Percentiles rank a stretch among this genome's conserved stretches.
Conservation (phyloP, 2,888 invertebrate species). For the Julus scandinavius region DNA sequence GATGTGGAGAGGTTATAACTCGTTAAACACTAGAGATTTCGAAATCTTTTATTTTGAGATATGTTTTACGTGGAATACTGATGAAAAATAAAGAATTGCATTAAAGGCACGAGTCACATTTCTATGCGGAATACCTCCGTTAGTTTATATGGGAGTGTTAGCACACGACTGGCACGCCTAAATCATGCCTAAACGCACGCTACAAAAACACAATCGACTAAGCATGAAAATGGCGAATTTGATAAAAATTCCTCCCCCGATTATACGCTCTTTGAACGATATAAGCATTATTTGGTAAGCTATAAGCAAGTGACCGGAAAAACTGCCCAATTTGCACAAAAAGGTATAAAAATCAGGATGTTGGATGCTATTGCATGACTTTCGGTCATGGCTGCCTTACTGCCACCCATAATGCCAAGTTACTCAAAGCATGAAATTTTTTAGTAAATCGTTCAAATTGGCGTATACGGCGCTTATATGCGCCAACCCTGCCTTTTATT, state of each 20-base stretch:
- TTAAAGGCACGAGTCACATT: too few relatives aligned
- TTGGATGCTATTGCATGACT: conserved; percentile 29
- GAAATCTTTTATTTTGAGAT: not conserved
- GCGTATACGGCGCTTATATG: not conserved
- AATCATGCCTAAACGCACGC: not conserved
- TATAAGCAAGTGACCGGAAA: conserved; percentile 15
- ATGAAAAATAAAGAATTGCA: too few relatives aligned
- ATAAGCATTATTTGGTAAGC: conserved; percentile 23
- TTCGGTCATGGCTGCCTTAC: conserved; percentile 36
- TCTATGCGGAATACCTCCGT: not conserved
- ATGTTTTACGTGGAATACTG: too few relatives aligned
- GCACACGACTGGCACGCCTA: conserved; percentile 37
- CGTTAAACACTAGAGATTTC: not conserved
- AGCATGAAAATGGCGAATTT: conserved; percentile 24
- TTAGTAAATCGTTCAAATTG: not conserved
- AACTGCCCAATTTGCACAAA: conserved; percentile 36
- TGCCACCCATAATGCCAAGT: conserved; percentile 8
- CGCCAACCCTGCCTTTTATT: not conserved
- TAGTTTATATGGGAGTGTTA: not conserved
- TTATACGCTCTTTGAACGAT: conserved; percentile 29
- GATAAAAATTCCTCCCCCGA: conserved; percentile 36
- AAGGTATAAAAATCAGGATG: conserved; percentile 42
- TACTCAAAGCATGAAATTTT: conserved; percentile 23
- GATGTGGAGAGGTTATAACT: not conserved
- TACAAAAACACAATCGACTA: not conserved